These are phyloP conservation scores for Empidonax traillii DNA, from an alignment of 2,113 vertebrate genomes.

Conservation along the genomic window DNA sequence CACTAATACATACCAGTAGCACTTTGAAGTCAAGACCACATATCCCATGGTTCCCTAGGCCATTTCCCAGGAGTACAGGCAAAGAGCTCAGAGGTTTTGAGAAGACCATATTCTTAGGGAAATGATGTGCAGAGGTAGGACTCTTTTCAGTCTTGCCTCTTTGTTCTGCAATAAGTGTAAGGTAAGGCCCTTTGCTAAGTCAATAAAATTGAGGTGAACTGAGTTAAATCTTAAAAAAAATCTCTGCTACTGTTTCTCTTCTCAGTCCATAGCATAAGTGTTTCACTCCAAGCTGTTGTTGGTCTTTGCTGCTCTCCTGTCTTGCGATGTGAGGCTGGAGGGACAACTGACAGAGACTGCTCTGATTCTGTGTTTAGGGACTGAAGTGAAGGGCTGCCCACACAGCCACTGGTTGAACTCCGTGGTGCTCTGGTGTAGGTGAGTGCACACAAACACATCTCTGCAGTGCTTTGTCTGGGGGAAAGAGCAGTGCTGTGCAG, in stretches of 20 bases:
- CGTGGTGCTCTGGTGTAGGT: background rate
- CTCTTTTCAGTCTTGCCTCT: background rate
- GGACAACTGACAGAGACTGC: background rate
- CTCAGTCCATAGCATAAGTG: background rate
- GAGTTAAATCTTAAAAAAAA: background rate
- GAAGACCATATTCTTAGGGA: background rate
- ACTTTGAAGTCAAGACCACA: background rate
- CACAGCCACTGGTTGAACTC: background rate
- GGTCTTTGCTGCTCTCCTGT: background rate
- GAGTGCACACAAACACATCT: background rate
- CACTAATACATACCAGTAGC: background rate
- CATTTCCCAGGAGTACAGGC: background rate
- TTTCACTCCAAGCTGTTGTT: background rate
- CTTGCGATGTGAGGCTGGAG: background rate
- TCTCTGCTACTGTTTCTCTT: background rate
- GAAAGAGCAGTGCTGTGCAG: background rate
- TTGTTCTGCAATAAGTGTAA: background rate
- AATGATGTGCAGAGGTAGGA: background rate
- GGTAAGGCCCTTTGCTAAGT: background rate
- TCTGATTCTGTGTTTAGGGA: background rate
- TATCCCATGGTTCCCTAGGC: background rate
- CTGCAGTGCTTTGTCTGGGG: background rate
- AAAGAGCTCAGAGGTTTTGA: background rate
- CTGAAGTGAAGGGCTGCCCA: background rate
- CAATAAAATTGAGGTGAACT: background rate